Base-by-base conservation (phyloP, 2,888 invertebrate genomes). In the Ophion obscuratus region DNA sequence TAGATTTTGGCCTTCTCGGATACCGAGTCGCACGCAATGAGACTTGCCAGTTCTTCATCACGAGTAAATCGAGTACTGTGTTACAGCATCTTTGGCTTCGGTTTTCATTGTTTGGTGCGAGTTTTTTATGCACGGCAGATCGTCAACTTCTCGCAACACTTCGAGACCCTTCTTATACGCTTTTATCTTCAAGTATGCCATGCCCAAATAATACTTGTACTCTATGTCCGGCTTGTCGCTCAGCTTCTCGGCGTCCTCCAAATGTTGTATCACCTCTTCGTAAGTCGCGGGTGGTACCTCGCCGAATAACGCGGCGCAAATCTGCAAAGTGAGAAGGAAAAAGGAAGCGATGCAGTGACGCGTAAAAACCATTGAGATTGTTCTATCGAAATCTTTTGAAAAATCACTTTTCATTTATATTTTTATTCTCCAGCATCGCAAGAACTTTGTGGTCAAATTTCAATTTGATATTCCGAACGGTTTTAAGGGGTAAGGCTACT, bases 251-350 rank as follows among this genome's bases (percentile, higher is more conserved):
- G 96, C 96, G 86, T 94, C 92, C 80, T 95, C 88, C 86, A 96
- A 95, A 89, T 95, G 93, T 20, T 92, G 90, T 40, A 96, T 93
- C 1, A 97, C 96, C 86, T 97, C 97, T 67, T 95, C 95, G 79
- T 95, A 95, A 0, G 96, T 95, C 1, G 96, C 95, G 82, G 93
- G 94, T 10, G 97, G 97, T n/a, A 96, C 95, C 81, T 96, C 95
- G 2, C 95, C 95, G 93, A 96, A 96, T 53, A 97, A 91, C 7
- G 96, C 95, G 7, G 96, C 93, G 7, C 97, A 97, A 17, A 96
- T 92, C 94, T 95, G 20, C 20, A 36, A 24, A 75, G 2, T 10
- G 0, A 75, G 5, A 31, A 24, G 3, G 10, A 40, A 44, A 47
- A 68, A 20, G 1, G 14, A 6, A 40, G 40, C 40, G 9, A 40